Base-by-base conservation (phyloP, 2,888 invertebrate genomes). In the Antheraea assamensis region DNA sequence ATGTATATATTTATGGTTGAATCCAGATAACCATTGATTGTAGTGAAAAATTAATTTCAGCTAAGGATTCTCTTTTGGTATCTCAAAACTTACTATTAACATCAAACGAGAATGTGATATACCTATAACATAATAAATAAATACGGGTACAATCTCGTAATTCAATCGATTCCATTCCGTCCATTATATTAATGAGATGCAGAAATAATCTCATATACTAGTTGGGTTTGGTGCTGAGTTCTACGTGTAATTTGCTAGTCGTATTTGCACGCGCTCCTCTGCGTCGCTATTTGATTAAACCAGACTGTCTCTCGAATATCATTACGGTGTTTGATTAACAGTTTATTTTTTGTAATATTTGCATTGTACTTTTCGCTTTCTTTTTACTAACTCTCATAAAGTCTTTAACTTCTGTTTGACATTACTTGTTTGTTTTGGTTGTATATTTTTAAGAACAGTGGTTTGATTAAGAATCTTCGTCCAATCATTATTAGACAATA, bases 121-220 rank as follows among this genome's bases (percentile, higher is more conserved):
- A 52, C 21, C 7, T 52, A 52, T 21, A 21, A 21, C 21, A n/a
- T 19, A 52, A 52, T 52, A 52, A 52, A 24, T 24, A 64, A 64
- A 15, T 10, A 2, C 17, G 15, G 15, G 4, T 64, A 4, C 61
- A 64, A 27, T 64, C 27, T 17, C 27, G 30, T 17, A 21, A 64
- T 1, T 3, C 61, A 21, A 64, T 30, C 30, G 21, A 64, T 64
- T 30, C 17, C 61, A 64, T 64, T 64, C 15, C 27, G 30, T 64
- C 61, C 61, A 64, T 64, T 64, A 64, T 64, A 30, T 64, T 64
- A 64, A 64, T 64, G 61, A 64, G 30, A 64, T 64, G 61, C 61
- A 64, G 61, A 17, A 64, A 30, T 64, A 64, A 64, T 30, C 61
- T 64, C 27, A 64, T 64, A 30, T 30, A 17, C 4, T 13, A 64